These are phyloP conservation scores for Anadara kagoshimensis DNA, from an alignment of 1,140 invertebrate genomes.

Conservation along the genomic window DNA sequence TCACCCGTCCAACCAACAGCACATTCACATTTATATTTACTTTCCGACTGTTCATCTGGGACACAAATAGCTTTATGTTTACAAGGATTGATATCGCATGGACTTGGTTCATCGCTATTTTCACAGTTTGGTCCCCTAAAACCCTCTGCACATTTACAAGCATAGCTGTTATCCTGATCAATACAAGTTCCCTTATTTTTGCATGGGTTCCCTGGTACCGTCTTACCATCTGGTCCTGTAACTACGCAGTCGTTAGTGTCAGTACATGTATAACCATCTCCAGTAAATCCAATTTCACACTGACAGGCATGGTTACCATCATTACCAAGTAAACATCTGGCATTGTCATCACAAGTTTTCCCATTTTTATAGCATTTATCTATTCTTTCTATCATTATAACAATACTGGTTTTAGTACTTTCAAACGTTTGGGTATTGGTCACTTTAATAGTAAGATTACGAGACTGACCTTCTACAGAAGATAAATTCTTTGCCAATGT, in stretches of 20 bases:
- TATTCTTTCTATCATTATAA: conserved; percentile 43
- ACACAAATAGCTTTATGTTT: conserved; percentile 41
- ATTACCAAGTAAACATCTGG: conserved; percentile 43
- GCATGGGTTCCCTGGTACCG: conserved; percentile 15
- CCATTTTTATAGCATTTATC: conserved; percentile 43
- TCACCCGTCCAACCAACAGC: conserved; percentile 62
- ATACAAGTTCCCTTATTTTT: conserved; percentile 46
- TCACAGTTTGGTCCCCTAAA: conserved; percentile 55
- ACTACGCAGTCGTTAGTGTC: conserved; percentile 84
- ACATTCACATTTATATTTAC: conserved; percentile 53
- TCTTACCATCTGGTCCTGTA: background rate
- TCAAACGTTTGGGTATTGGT: conserved; percentile 46
- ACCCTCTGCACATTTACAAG: conserved; percentile 47
- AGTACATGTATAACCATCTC: conserved; percentile 86
- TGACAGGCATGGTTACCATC: conserved; percentile 78
- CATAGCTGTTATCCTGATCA: conserved; percentile 42
- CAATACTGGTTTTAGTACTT: conserved; percentile 26
- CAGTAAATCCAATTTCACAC: conserved; percentile 90
- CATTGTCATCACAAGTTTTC: conserved; percentile 49
- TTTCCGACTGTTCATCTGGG: conserved; percentile 17
- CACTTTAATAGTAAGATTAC: conserved; percentile 44
- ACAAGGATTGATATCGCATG: conserved; percentile 41
- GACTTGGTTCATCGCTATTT: conserved; percentile 12
- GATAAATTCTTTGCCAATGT: conserved; percentile 42
- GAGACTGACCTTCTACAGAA: conserved; percentile 37